Evolutionary conservation across 1,140 invertebrate species (phyloP).

Genomic region (Sogatella furcifera): DNA sequence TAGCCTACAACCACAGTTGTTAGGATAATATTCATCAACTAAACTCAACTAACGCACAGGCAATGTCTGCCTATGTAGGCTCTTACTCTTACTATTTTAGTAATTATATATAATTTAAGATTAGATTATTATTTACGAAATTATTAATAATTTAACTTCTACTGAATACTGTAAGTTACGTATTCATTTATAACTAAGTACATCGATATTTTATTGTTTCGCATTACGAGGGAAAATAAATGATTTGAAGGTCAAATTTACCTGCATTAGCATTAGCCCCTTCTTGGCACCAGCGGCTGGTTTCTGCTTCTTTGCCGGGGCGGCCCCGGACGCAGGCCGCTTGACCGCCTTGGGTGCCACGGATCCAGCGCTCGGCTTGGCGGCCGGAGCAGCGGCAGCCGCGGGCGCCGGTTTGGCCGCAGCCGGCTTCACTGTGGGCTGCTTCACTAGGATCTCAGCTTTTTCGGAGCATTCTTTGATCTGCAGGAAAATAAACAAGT

Average conservation of each 20-base stretch:
- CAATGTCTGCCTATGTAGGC: no score
- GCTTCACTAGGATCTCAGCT: constrained; percentile 69
- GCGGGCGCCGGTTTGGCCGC: constrained; percentile 43
- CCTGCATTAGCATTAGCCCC: constrained; percentile 10
- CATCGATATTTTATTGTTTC: no score
- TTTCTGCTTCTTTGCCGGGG: constrained; percentile 22
- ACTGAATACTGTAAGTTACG: no score
- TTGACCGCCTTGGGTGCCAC: constrained; percentile 42
- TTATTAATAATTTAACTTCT: no score
- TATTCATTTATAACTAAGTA: no score
- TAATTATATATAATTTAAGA: no score
- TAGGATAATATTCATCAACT: no score
- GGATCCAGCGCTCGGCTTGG: constrained; percentile 37
- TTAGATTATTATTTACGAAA: no score
- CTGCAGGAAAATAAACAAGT: constrained; percentile 31
- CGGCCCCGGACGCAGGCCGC: constrained; percentile 31
- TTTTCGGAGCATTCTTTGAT: constrained; percentile 92
- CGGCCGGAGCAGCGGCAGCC: constrained; percentile 35
- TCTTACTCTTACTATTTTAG: no score
- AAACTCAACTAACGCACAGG: no score
- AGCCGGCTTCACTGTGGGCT: constrained; percentile 35
- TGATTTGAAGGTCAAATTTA: constrained; percentile 5
- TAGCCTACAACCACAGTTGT: no score
- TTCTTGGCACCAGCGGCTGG: constrained; percentile 15
- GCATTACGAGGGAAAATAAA: no score